Evolutionary conservation across 2,888 invertebrate genomes (phyloP).

Genomic region (Chloromyia formosa): DNA sequence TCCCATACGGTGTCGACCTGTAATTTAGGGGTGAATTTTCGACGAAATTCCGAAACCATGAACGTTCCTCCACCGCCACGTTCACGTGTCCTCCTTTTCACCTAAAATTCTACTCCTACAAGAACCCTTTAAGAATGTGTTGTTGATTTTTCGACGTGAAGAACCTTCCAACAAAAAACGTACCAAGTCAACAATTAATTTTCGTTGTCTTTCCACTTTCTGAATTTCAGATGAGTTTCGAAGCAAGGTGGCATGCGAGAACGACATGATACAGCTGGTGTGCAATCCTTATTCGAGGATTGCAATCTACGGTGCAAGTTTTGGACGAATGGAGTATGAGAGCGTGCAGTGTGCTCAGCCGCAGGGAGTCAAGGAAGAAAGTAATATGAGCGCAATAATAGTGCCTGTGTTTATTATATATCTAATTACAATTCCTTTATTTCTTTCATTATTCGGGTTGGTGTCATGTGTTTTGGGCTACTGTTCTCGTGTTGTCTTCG

Average conservation of each 20-base stretch:
- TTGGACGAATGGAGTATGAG: constrained; percentile 88
- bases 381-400: constrained; percentile 66
- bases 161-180: background rate
- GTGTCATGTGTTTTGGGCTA: background rate
- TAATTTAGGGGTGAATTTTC: no score
- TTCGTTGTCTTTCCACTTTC: constrained; percentile 30
- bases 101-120: no score
- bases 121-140: no score
- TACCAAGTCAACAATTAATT: constrained; percentile 20
- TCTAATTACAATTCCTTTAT: constrained; percentile 23
- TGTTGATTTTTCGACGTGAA: no score
- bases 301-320: constrained; percentile 92
- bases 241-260: constrained; percentile 92
- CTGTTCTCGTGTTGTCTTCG: background rate
- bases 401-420: constrained; percentile 12
- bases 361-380: constrained; percentile 81
- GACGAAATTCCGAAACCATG: no score
- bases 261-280: constrained; percentile 85
- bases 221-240: constrained; percentile 83
- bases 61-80: no score
- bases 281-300: constrained; percentile 89
- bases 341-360: constrained; percentile 87
- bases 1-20: no score
- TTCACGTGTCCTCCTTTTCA: no score
- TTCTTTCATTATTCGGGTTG: background rate